phyloP scores from a whole-genome alignment of 2,888 invertebrate species.

The Marronus borbonicus region DNA sequence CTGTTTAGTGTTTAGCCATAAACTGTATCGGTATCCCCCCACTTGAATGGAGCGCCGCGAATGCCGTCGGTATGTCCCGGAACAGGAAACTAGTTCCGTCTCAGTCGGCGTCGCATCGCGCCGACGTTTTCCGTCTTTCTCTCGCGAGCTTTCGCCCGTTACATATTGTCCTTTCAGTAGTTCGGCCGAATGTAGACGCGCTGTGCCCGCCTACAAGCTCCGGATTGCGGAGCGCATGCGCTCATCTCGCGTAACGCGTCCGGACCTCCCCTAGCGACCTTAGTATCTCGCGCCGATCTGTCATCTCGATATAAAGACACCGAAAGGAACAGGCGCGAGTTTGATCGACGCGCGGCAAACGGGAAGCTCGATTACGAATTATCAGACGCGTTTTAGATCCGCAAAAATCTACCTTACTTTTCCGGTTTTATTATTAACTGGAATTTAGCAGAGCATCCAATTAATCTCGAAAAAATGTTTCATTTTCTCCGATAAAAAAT shows the following conservation, averaged over 20 bases:
- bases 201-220: conserved; percentile 56
- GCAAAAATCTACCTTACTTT: not conserved
- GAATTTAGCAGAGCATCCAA: no score
- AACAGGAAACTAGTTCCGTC: not conserved
- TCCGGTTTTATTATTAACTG: no score
- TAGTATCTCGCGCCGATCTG: conserved; percentile 61
- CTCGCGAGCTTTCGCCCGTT: conserved; percentile 11
- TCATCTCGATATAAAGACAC: conserved; percentile 50
- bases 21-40: conserved; percentile 69
- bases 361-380: not conserved
- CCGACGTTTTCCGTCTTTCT: conserved; percentile 34
- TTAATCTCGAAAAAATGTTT: no score
- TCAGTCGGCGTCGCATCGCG: not conserved
- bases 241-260: conserved; percentile 45
- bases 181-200: conserved; percentile 44
- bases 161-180: conserved; percentile 21
- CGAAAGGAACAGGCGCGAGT: conserved; percentile 13
- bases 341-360: conserved; percentile 32
- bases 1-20: conserved; percentile 70
- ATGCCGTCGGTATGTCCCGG: conserved; percentile 50
- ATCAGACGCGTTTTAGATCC: conserved; percentile 22
- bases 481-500: no score
- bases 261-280: conserved; percentile 69
- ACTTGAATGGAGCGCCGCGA: conserved; percentile 59
- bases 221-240: conserved; percentile 55